Base-by-base conservation (phyloP, 2,888 invertebrate species). In the Spialia ferax region DNA sequence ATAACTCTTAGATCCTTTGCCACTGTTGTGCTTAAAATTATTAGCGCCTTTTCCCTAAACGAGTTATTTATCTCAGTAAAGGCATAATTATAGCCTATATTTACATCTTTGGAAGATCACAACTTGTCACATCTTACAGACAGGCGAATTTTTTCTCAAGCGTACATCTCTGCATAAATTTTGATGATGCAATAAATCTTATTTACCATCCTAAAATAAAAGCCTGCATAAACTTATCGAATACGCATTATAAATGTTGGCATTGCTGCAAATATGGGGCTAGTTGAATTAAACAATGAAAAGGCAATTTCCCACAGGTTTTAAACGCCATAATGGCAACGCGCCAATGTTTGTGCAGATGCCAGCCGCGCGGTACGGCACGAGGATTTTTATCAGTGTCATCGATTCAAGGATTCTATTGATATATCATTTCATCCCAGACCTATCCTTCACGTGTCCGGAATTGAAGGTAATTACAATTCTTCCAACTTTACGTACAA, bases 281-380 rank as follows among this genome's bases (percentile, higher is more conserved):
- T 88, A 89, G 88, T 89, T 88, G 88, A 91, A 90, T 90, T 89
- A 89, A 89, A 90, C 87, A 88, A 87, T 88, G 86, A 87, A 87
- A 87, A 82, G 82, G 85, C 85, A 81, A 83, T 89, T 88, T 80
- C 78, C 85, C 86, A 82, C 87, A 87, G 87, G 84, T 88, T 91
- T 89, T 83, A 84, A 87, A 83, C 82, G 82, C 81, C 75, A 77
- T 76, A 83, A 85, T 91, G 91, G 91, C 89, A 83, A 70, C 71
- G 79, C 73, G 89, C 89, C 90, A 91, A 84, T 79, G 77, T 79
- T 82, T 81, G 78, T 78, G 20, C 59, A 59, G 75, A 66, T 66
- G 60, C 63, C 59, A 52, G 52, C 52, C 50, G 26, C 59, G 29
- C 59, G 15, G 54, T 38, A 65, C 35, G 50, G 59, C 42, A 59